phyloP scores from a whole-genome alignment of 2,888 invertebrate genomes.

The Nemotelus nigrinus region DNA sequence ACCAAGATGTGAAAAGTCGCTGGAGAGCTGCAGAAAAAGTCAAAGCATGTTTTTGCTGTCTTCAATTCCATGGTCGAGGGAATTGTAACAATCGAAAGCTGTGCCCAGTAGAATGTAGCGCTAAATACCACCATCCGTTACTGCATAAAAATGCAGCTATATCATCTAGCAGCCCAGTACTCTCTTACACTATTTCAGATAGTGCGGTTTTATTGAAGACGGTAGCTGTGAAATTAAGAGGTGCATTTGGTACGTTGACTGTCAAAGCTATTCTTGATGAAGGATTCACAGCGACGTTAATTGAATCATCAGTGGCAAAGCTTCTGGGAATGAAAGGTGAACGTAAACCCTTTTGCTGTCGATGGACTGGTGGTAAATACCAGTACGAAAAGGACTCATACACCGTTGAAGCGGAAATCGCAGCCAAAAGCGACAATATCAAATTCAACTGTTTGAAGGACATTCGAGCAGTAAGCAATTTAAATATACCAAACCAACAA shows the following conservation, averaged over 20 bases:
- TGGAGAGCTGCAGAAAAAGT: constrained; percentile 3
- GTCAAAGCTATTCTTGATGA: constrained; percentile 2
- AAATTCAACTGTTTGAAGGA: neutral
- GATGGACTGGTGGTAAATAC: neutral
- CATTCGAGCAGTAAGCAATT: neutral
- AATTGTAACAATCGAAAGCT: neutral
- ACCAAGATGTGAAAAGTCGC: neutral
- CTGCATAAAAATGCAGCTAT: neutral
- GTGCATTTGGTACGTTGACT: neutral
- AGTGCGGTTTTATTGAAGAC: neutral
- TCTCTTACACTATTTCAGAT: neutral
- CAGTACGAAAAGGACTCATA: neutral
- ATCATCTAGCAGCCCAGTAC: no score
- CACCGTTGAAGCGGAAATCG: neutral
- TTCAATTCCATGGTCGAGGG: neutral
- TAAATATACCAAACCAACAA: neutral
- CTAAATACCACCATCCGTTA: neutral
- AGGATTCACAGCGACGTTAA: neutral
- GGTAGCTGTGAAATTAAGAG: neutral
- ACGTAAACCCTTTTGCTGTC: neutral
- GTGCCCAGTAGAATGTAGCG: neutral
- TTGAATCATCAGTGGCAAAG: neutral
- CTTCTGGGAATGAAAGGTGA: neutral
- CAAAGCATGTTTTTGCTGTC: neutral
- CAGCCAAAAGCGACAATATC: neutral